These are phyloP conservation scores for Haplotaxodon microlepis DNA, from an alignment of 2,113 vertebrate genomes.

Conservation along the genomic window DNA sequence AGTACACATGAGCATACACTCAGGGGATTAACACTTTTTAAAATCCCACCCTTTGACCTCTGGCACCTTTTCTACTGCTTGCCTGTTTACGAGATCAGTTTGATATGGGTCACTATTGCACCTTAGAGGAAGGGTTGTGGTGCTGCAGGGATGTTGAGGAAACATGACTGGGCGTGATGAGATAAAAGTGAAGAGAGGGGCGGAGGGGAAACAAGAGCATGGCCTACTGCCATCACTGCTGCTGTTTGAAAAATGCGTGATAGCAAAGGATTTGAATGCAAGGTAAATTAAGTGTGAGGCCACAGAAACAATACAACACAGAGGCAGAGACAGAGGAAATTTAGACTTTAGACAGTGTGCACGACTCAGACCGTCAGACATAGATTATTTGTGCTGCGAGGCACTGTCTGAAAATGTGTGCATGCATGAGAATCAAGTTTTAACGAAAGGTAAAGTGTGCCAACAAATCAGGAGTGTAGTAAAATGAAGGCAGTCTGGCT, in stretches of 20 bases:
- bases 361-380: background rate
- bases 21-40: constrained; percentile 32
- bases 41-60: constrained; percentile 53
- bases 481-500: background rate
- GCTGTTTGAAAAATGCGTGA: background rate
- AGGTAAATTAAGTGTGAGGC: constrained; percentile 19
- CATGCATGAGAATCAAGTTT: background rate
- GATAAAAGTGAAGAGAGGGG: background rate
- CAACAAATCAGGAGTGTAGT: background rate
- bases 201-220: background rate
- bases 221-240: background rate
- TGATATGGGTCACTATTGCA: constrained; percentile 31
- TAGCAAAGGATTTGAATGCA: constrained; percentile 12
- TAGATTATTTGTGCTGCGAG: background rate
- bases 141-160: constrained; percentile 21
- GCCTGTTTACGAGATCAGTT: constrained; percentile 15
- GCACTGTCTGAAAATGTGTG: background rate
- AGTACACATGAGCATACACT: constrained; percentile 41
- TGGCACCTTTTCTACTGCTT: background rate
- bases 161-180: constrained; percentile 17
- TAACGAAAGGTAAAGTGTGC: background rate
- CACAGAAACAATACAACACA: background rate
- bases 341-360: background rate
- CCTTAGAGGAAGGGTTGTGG: constrained; percentile 11
- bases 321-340: background rate